phyloP scores from a whole-genome alignment of 2,797 vertebrate species.

The Takifugu ocellatus region DNA sequence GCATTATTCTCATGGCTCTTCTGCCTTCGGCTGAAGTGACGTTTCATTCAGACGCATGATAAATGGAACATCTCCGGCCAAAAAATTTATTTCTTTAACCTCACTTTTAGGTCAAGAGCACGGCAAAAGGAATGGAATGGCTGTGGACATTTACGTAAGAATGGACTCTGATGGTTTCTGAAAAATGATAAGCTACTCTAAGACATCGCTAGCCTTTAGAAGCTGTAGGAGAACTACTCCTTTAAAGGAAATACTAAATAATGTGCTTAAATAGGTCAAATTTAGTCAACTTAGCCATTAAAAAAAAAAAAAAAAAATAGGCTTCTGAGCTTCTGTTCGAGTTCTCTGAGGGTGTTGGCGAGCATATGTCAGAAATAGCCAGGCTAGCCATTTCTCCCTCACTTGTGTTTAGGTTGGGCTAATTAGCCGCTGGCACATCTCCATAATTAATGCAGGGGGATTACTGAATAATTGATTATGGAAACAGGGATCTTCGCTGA shows the following conservation, averaged over 20 bases:
- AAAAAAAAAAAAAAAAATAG: no score
- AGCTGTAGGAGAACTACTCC: no score
- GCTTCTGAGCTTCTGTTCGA: no score
- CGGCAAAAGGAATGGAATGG: no score
- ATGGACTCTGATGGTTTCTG: no score
- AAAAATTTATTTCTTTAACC: no score
- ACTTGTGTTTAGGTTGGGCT: background rate
- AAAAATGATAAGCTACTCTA: no score
- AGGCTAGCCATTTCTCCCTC: background rate
- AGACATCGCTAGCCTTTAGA: no score
- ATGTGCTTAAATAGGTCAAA: no score
- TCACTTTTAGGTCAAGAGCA: background rate
- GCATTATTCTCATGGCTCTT: slow-evolving; percentile 29
- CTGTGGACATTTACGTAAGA: no score
- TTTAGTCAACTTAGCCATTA: no score
- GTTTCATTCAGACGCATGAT: background rate
- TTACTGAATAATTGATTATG: slow-evolving; percentile 11
- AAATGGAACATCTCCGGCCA: slow-evolving; percentile 1
- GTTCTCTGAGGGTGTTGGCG: background rate
- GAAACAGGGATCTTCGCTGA: slow-evolving; percentile 6
- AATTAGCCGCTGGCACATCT: background rate
- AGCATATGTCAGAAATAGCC: background rate
- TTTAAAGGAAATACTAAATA: no score
- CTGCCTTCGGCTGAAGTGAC: slow-evolving; percentile 7
- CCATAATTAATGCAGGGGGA: background rate